Conservation (phyloP, 1,140 invertebrate genomes). For the Nephotettix cincticeps region DNA sequence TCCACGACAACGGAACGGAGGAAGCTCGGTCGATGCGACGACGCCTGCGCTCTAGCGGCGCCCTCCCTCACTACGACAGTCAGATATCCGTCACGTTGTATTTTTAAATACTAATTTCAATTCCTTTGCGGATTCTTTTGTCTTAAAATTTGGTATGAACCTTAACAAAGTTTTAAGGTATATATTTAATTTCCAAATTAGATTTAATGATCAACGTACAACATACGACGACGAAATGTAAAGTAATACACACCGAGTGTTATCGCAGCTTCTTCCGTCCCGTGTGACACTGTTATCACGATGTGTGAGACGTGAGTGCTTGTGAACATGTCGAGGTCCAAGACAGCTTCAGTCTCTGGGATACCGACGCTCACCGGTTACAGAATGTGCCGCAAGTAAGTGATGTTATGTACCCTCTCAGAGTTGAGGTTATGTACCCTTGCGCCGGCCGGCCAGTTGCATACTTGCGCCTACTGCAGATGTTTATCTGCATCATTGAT, state of each 20-base stretch:
- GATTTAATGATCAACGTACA: no score
- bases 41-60: neutral
- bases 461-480: neutral
- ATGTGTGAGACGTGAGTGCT: no score
- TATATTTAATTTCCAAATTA: no score
- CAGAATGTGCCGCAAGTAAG: slow-evolving; percentile 20
- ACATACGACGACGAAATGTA: no score
- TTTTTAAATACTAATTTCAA: no score
- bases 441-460: neutral
- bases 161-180: no score
- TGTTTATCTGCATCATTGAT: neutral
- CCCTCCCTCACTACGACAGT: neutral
- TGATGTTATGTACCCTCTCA: neutral
- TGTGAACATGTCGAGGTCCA: neutral
- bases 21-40: neutral
- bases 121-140: no score
- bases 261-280: no score
- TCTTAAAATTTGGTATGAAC: no score
- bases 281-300: no score
- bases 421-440: slow-evolving; percentile 9
- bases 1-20: neutral
- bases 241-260: no score
- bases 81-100: neutral
- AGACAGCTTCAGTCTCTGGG: neutral
- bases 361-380: neutral